Evolutionary conservation across 1,140 invertebrate genomes (phyloP).

Genomic region (Ceratoteleas bidentatus): DNA sequence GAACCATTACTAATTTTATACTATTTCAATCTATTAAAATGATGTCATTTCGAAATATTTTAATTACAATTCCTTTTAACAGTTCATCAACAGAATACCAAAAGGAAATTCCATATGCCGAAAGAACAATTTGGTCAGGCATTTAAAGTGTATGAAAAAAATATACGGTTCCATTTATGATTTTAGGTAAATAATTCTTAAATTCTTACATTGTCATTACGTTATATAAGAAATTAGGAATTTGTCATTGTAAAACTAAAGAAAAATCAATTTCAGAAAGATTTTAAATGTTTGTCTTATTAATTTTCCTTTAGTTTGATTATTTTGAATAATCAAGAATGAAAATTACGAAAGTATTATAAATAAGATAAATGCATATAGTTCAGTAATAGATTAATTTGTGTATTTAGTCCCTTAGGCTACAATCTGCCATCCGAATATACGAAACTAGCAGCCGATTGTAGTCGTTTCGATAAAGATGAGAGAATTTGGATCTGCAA

Average conservation of each 20-base stretch:
- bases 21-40: background rate
- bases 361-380: too few relatives aligned
- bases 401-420: conserved; percentile 87
- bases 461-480: conserved; percentile 80
- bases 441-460: conserved; percentile 90
- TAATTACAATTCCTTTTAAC: background rate
- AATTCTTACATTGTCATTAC: too few relatives aligned
- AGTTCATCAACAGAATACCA: conserved; percentile 93
- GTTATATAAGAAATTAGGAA: too few relatives aligned
- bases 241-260: too few relatives aligned
- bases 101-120: conserved; percentile 90
- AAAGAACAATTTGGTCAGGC: conserved; percentile 90
- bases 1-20: background rate
- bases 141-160: conserved; percentile 90
- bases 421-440: conserved; percentile 93
- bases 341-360: too few relatives aligned
- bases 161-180: conserved; percentile 91
- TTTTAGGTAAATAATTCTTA: conserved; percentile 87
- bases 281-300: too few relatives aligned
- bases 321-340: too few relatives aligned
- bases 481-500: conserved; percentile 91
- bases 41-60: conserved; percentile 20
- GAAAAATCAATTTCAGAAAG: too few relatives aligned
- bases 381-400: too few relatives aligned
- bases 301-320: too few relatives aligned